Percentiles rank a stretch among this genome's conserved stretches.
phyloP scores from a whole-genome alignment of 2,797 vertebrate species.

The Myotis planiceps region DNA sequence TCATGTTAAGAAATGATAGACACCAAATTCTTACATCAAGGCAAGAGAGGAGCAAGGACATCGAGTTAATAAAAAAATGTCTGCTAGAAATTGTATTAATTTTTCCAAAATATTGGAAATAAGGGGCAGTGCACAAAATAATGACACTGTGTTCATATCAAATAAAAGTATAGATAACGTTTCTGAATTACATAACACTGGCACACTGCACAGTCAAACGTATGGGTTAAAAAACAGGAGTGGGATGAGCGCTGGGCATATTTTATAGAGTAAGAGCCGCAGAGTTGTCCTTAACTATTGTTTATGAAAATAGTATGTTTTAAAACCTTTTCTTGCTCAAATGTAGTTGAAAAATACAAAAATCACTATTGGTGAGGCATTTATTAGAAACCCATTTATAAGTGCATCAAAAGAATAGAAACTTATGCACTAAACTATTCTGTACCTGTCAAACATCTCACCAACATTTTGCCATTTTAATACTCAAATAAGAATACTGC shows the following conservation, averaged over 20 bases:
- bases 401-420: slow-evolving; percentile 16
- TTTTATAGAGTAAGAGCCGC: background rate
- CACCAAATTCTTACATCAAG: background rate
- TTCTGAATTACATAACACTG: background rate
- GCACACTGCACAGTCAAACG: background rate
- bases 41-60: background rate
- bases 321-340: background rate
- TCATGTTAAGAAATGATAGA: background rate
- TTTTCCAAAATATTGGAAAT: background rate
- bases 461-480: background rate
- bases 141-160: background rate
- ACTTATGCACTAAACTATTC: background rate
- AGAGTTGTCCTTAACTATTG: background rate
- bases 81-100: background rate
- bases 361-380: background rate
- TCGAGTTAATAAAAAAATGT: background rate
- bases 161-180: background rate
- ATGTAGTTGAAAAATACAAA: slow-evolving; percentile 44
- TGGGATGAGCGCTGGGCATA: background rate
- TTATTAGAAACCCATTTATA: slow-evolving; percentile 36
- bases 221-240: background rate
- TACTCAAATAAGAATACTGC: background rate
- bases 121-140: background rate
- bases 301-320: slow-evolving; percentile 47
- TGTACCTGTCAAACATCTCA: background rate